Evolutionary conservation across 2,797 vertebrate genomes (phyloP).

Genomic region (Catharus ustulatus): DNA sequence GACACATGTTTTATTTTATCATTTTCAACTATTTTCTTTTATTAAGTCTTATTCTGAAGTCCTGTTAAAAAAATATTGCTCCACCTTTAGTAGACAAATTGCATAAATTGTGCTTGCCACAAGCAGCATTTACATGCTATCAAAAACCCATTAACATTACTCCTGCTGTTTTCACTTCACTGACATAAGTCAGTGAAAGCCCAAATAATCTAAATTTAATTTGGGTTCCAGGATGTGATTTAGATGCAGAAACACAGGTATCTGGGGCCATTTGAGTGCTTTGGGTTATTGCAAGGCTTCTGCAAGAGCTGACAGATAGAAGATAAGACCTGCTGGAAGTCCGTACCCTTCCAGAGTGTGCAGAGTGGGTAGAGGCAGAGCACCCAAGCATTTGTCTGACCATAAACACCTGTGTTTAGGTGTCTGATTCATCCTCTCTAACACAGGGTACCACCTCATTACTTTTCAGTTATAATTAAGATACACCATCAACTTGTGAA

Average conservation of each 20-base stretch:
- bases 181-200: neutral
- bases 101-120: neutral
- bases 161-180: conserved; percentile 26
- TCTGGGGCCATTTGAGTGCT: neutral
- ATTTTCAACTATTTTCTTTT: conserved; percentile 3
- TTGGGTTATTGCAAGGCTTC: neutral
- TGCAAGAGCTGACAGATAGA: neutral
- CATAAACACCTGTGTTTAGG: neutral
- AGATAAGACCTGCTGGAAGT: neutral
- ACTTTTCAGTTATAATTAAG: neutral
- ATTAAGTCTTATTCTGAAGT: conserved; percentile 8
- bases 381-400: neutral
- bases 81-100: neutral
- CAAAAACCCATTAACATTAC: conserved; percentile 29
- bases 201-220: conserved; percentile 39
- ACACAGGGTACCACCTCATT: neutral
- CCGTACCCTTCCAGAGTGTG: neutral
- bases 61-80: neutral
- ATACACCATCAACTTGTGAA: neutral
- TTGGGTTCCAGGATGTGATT: conserved; percentile 6
- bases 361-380: neutral
- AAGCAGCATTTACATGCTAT: neutral
- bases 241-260: neutral
- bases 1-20: neutral
- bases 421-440: neutral